phyloP scores from a whole-genome alignment of 2,113 vertebrate genomes.

The Bujurquina vittata region DNA sequence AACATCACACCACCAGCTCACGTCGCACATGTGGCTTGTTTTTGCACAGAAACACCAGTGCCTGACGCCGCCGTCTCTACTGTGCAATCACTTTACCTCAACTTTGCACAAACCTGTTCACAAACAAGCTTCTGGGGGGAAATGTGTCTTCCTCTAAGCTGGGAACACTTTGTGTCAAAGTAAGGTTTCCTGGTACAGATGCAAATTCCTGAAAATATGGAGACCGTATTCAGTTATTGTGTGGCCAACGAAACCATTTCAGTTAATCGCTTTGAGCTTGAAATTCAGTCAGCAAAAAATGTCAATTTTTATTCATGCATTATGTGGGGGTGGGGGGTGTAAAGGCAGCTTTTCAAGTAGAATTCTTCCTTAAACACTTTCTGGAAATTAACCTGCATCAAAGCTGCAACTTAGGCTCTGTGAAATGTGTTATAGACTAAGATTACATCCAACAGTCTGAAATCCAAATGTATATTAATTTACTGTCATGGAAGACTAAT shows the following conservation, averaged over 20 bases:
- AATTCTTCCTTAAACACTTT: neutral
- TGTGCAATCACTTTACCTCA: constrained; percentile 55
- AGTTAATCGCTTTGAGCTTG: too few species aligned
- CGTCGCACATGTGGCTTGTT: constrained; percentile 13
- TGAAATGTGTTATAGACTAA: neutral
- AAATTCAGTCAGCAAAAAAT: too few species aligned
- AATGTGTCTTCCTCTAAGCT: neutral
- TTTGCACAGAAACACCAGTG: constrained; percentile 71
- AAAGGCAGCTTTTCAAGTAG: too few species aligned
- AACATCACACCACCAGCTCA: constrained; percentile 34
- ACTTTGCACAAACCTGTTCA: constrained; percentile 2
- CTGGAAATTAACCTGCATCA: neutral
- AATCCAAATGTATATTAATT: neutral
- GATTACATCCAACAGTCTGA: neutral
- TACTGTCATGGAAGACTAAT: neutral
- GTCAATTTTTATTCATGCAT: too few species aligned
- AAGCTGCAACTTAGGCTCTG: neutral
- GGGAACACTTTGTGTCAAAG: neutral
- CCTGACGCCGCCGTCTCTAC: constrained; percentile 43
- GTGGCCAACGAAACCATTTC: rapidly evolving
- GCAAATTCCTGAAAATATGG: neutral
- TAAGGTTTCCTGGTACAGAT: neutral
- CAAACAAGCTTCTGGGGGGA: neutral
- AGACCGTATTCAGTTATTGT: neutral
- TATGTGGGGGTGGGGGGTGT: too few species aligned